Evolutionary conservation across 1,140 invertebrate genomes (phyloP).

Genomic region (Campoletis sonorensis): DNA sequence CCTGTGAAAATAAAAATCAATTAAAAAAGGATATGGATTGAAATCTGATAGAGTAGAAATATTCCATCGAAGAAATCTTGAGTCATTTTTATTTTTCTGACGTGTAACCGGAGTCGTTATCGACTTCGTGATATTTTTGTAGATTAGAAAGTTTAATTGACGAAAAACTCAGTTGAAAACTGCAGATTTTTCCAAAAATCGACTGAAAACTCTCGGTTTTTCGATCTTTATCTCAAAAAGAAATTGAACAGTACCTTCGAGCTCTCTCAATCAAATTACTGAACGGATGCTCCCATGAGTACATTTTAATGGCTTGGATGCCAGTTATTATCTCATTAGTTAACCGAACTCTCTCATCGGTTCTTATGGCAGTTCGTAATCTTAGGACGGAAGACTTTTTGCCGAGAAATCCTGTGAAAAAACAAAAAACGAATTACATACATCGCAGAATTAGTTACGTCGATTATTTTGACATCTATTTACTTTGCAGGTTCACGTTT

Average conservation of each 20-base stretch:
- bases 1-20: slow-evolving; percentile 64
- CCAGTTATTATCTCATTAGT: slow-evolving; percentile 91
- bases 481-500: too few relatives aligned
- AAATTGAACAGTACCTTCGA: slow-evolving; percentile 68
- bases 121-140: too few relatives aligned
- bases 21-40: neutral
- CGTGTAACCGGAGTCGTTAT: too few relatives aligned
- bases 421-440: slow-evolving; percentile 53
- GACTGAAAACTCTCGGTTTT: too few relatives aligned
- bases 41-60: too few relatives aligned
- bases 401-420: slow-evolving; percentile 80
- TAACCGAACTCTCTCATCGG: slow-evolving; percentile 88
- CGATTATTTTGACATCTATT: too few relatives aligned
- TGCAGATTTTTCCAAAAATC: too few relatives aligned
- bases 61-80: too few relatives aligned
- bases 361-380: slow-evolving; percentile 80
- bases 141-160: too few relatives aligned
- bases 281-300: slow-evolving; percentile 92
- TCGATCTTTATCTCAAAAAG: too few relatives aligned
- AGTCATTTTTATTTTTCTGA: too few relatives aligned
- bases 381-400: slow-evolving; percentile 76
- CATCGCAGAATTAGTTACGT: neutral
- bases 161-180: too few relatives aligned
- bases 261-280: slow-evolving; percentile 80
- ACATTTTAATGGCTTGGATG: slow-evolving; percentile 94